Conservation (phyloP, 1,140 invertebrate genomes). For the Pomacea maculata region DNA sequence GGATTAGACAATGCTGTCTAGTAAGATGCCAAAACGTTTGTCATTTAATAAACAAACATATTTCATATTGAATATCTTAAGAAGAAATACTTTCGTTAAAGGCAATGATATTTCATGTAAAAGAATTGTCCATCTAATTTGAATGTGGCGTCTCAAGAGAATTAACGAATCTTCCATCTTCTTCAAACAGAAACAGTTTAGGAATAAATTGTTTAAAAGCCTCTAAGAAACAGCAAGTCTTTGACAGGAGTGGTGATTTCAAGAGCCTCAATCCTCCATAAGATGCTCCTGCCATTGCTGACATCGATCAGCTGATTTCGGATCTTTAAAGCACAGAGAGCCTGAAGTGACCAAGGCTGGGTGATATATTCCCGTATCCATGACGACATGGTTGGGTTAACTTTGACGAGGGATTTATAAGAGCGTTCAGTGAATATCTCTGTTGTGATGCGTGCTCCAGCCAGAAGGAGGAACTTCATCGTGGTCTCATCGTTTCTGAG, state of each 20-base stretch:
- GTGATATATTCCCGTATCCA: slow-evolving; percentile 30
- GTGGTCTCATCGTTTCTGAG: slow-evolving; percentile 35
- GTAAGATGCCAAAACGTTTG: no score
- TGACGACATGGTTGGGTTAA: slow-evolving; percentile 21
- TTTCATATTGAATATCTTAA: no score
- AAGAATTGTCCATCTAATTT: no score
- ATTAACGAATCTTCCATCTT: no score
- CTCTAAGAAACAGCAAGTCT: slow-evolving; percentile 5
- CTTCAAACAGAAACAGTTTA: no score
- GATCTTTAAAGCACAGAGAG: background rate
- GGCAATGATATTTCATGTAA: no score
- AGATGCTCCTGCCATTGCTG: slow-evolving; percentile 4
- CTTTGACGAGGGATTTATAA: slow-evolving; percentile 36
- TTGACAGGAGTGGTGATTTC: slow-evolving; percentile 1
- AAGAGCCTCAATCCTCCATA: background rate
- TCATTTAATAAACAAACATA: no score
- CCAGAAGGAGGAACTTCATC: slow-evolving; percentile 27
- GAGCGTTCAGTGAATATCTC: slow-evolving; percentile 29
- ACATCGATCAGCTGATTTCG: background rate
- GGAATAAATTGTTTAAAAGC: background rate
- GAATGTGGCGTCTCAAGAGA: no score
- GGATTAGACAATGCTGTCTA: no score
- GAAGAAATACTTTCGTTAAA: no score
- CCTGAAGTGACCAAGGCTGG: slow-evolving; percentile 7
- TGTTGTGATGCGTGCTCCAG: slow-evolving; percentile 28